phyloP scores from a whole-genome alignment of 2,797 vertebrate genomes.

The Rallus crepitans region DNA sequence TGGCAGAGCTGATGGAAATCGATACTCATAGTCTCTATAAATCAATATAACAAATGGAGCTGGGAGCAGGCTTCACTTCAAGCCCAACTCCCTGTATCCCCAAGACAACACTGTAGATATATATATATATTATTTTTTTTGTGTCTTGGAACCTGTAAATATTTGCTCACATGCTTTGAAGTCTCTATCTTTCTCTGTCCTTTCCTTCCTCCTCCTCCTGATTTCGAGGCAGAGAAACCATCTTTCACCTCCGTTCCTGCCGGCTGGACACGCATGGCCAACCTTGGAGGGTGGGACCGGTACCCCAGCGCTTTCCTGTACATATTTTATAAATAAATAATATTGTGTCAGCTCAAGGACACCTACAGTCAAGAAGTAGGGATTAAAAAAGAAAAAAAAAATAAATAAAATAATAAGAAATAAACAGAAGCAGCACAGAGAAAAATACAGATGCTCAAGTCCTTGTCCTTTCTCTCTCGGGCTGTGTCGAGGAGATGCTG shows the following conservation, averaged over 20 bases:
- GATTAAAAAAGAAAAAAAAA: neutral
- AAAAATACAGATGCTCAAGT: neutral
- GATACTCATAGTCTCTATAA: neutral
- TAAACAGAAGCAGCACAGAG: constrained; percentile 64
- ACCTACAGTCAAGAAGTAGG: constrained; percentile 38
- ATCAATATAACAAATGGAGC: constrained; percentile 59
- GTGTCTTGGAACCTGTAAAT: constrained; percentile 71
- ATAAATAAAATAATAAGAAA: neutral
- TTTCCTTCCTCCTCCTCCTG: neutral
- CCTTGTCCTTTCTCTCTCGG: constrained; percentile 26
- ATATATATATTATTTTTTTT: neutral
- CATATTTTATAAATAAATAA: constrained; percentile 73
- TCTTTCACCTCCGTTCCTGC: neutral
- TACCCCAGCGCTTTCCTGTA: constrained; percentile 47
- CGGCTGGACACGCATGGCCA: neutral
- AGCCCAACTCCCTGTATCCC: neutral
- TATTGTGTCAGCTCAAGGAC: constrained; percentile 24
- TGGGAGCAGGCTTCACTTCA: neutral
- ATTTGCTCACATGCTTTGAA: constrained; percentile 56
- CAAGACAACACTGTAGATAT: constrained; percentile 56
- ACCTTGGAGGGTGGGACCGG: constrained; percentile 18
- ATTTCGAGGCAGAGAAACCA: neutral
- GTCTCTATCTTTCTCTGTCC: constrained; percentile 41
- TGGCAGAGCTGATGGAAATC: neutral
- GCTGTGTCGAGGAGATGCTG: neutral